Conservation (phyloP, 2,113 vertebrate genomes). For the Calonectris borealis region DNA sequence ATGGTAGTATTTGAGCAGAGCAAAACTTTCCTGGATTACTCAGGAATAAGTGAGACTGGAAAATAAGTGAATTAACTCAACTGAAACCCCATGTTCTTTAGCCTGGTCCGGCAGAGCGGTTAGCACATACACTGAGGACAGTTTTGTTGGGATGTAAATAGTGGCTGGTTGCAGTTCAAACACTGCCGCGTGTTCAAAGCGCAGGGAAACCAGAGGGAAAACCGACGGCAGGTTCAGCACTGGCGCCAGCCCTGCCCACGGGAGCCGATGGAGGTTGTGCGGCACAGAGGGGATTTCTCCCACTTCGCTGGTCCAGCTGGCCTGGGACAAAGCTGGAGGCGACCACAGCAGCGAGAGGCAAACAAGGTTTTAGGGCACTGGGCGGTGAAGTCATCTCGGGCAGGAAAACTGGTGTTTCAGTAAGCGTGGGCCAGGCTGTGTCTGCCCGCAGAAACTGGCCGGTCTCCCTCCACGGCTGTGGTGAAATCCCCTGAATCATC, state of each 20-base stretch:
- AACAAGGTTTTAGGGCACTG: background rate
- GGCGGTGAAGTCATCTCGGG: background rate
- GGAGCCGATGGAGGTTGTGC: background rate
- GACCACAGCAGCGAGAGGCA: background rate
- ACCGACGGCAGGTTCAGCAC: accelerated
- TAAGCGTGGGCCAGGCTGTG: background rate
- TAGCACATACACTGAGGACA: background rate
- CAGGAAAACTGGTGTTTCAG: background rate
- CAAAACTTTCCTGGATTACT: background rate
- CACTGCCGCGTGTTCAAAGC: background rate
- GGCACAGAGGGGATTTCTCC: background rate
- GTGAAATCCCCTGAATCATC: constrained; percentile 30
- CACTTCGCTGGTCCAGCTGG: background rate
- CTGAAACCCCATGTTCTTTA: background rate
- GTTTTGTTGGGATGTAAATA: background rate
- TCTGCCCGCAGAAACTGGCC: background rate
- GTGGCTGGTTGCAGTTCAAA: background rate
- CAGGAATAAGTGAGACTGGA: background rate
- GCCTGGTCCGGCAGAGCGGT: background rate
- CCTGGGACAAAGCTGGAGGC: background rate
- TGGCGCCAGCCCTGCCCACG: background rate
- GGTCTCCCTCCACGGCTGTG: background rate
- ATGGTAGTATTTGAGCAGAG: background rate
- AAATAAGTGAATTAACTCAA: background rate
- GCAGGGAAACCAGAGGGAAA: accelerated